Evolutionary conservation across 1,140 invertebrate species (phyloP).

Genomic region (Nasonia vitripennis): DNA sequence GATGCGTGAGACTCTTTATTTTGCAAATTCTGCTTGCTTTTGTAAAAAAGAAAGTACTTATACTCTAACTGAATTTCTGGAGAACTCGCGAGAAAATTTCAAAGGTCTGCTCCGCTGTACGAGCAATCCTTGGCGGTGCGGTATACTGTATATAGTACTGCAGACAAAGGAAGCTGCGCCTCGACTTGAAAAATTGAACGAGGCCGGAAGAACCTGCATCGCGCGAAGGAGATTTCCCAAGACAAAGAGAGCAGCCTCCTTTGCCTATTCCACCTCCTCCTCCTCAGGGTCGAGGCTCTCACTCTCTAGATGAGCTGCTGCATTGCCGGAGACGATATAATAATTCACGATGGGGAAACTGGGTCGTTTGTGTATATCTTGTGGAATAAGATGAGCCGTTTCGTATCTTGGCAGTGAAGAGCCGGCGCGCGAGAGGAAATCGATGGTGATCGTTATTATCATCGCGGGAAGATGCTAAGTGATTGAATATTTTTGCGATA

Average conservation of each 20-base stretch:
- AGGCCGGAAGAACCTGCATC: neutral
- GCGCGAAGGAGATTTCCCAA: neutral
- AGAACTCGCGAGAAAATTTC: no score
- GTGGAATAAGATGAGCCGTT: neutral
- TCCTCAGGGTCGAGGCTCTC: neutral
- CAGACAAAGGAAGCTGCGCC: neutral
- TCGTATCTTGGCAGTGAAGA: neutral
- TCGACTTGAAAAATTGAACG: neutral
- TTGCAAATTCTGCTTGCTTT: neutral
- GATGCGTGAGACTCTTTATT: neutral
- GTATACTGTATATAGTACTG: no score
- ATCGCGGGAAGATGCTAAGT: no score
- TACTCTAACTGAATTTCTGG: no score
- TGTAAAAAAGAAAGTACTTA: no score
- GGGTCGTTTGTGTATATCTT: neutral
- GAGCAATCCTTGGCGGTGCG: neutral
- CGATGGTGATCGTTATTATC: no score
- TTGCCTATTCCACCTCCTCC: neutral
- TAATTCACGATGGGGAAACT: slow-evolving; percentile 34
- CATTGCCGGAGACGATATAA: neutral
- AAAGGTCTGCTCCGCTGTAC: no score
- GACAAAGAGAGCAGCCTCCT: slow-evolving; percentile 19
- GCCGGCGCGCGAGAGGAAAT: neutral
- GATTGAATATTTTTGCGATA: no score
- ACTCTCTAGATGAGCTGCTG: neutral